These are phyloP conservation scores for Paedocypris micromegethes DNA, from an alignment of 2,797 vertebrate species.

Conservation along the genomic window DNA sequence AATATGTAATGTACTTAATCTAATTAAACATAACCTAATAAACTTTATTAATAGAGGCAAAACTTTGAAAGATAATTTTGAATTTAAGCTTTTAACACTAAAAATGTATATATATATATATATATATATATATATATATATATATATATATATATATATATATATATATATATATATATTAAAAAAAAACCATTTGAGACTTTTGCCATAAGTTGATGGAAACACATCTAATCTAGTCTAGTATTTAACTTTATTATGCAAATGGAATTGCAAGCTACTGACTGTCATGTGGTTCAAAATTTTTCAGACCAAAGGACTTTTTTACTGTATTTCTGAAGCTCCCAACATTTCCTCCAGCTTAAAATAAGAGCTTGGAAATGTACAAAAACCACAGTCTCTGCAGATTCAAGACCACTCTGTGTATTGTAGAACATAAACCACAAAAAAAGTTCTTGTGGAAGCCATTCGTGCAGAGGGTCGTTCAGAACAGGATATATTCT, in stretches of 20 bases:
- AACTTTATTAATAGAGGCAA: too few species aligned
- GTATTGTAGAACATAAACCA: not conserved
- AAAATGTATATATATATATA: too few species aligned
- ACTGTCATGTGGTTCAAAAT: slow-evolving; percentile 13
- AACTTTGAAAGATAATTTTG: too few species aligned
- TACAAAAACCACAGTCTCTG: not conserved
- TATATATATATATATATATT: too few species aligned
- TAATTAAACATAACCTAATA: too few species aligned
- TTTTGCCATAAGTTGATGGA: slow-evolving; percentile 7
- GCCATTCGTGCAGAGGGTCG: not conserved
- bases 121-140: too few species aligned
- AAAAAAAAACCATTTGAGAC: not conserved
- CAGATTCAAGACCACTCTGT: not conserved
- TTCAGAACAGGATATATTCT: not conserved
- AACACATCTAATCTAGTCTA: slow-evolving; percentile 8
- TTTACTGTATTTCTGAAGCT: slow-evolving; percentile 1
- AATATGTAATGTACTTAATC: too few species aligned
- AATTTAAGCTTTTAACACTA: too few species aligned
- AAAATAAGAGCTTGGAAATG: slow-evolving; percentile 4
- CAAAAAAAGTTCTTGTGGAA: not conserved
- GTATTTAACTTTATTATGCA: slow-evolving; percentile 16
- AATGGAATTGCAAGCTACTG: slow-evolving; percentile 19
- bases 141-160: too few species aligned
- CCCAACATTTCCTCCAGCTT: slow-evolving; percentile 7
- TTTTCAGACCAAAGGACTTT: slow-evolving; percentile 16